phyloP scores from a whole-genome alignment of 2,797 vertebrate species.

The Anniella stebbinsi region DNA sequence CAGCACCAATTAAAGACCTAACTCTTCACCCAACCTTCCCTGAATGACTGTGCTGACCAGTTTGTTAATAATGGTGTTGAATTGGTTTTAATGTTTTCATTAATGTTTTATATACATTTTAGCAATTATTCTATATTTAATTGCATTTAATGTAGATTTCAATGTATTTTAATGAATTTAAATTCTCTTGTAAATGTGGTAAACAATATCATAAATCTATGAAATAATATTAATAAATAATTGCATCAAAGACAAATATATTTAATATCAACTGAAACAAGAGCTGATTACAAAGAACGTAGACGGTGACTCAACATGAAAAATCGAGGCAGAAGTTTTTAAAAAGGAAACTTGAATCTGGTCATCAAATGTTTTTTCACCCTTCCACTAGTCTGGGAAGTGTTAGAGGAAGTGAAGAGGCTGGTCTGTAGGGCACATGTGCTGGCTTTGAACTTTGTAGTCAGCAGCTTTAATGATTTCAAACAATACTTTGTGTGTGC shows the following conservation, averaged over 20 bases:
- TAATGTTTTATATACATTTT: no score
- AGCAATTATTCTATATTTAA: no score
- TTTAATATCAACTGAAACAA: not conserved
- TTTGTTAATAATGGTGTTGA: no score
- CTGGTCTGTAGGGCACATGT: not conserved
- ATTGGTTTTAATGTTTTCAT: no score
- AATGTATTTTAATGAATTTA: no score
- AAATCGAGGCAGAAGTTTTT: not conserved
- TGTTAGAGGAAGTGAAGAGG: conserved; percentile 49
- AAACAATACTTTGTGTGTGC: conserved; percentile 32
- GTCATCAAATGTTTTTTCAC: not conserved
- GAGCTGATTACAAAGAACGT: not conserved
- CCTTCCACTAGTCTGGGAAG: conserved; percentile 10
- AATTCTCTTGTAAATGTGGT: no score
- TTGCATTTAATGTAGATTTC: no score
- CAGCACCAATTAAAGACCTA: no score
- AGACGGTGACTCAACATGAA: not conserved
- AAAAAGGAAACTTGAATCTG: not conserved
- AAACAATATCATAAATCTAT: no score
- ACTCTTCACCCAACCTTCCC: no score
- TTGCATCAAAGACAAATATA: not conserved
- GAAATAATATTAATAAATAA: not conserved
- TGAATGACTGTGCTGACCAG: no score
- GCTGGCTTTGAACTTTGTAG: conserved; percentile 45
- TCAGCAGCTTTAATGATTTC: conserved; percentile 33